Base-by-base conservation (phyloP, 2,113 vertebrate genomes). In the Phyllostomus discolor region DNA sequence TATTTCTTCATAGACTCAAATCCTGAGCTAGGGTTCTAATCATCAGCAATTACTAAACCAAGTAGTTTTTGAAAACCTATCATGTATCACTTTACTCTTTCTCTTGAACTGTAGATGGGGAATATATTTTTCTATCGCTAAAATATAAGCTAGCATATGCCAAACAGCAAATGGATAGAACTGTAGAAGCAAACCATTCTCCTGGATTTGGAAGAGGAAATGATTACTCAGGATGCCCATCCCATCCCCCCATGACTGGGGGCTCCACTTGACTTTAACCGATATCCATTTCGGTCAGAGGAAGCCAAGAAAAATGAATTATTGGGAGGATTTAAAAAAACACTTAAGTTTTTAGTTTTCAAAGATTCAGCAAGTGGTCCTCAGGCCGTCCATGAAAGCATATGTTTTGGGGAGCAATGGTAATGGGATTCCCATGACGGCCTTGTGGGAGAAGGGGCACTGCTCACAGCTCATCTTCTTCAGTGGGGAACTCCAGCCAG, bases 41-140 rank as follows among this genome's bases (percentile, higher is more conserved):
- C 64, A 78, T 48, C 8, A 33, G 57, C 50, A 69, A 75, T 88
- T 64, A 62, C 41, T 93, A 92, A 90, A n/a, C 41, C 66, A 66
- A 33, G 59, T 67, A 67, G 43, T 89, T 91, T 24, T 67, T 62
- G 35, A 91, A 96, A 92, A 70, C 41, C 43, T 43, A 48, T 35
- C 73, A 2, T 88, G 54, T 33, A 38, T 57, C 43, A 22, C 26
- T 93, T 41, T 82, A 59, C 11, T 69, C 50, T 88, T 92, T 76
- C 54, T 52, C 12, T 83, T 88, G 67, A 67, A 57, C 62, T 83
- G 62, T 46, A 87, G 69, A 70, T 5, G 26, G 62, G 59, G 15
- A 48, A 11, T 85, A 41, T 69, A 54, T 48, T 80, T 72, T 89
- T 82, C n/a, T 80, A 43, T 87, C 69, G 46, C 69, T 88, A 81